Evolutionary conservation across 2,113 vertebrate species (phyloP).

Genomic region (Percina caprodes): DNA sequence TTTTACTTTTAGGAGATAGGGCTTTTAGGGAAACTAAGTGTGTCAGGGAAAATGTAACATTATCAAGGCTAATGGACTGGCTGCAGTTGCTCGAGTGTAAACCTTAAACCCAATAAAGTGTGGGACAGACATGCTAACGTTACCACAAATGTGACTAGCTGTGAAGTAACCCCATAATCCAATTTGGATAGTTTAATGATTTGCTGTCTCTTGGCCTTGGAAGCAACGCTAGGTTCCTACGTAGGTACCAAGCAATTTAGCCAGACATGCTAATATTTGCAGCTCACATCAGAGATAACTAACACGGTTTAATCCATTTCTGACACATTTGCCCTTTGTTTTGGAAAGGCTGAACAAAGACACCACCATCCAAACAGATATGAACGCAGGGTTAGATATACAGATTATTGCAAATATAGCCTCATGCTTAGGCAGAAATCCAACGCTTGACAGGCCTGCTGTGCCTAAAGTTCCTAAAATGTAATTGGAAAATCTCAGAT

Average conservation of each 20-base stretch:
- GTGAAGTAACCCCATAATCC: background rate
- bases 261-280: background rate
- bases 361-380: background rate
- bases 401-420: background rate
- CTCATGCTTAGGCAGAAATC: background rate
- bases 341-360: background rate
- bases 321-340: background rate
- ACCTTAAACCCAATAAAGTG: background rate
- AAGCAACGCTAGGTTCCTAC: background rate
- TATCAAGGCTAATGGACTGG: no score
- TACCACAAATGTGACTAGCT: background rate
- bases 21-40: background rate
- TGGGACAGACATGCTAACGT: background rate
- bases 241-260: background rate
- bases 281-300: background rate
- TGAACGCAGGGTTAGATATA: background rate
- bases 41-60: no score
- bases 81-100: background rate
- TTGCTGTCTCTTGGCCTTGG: no score
- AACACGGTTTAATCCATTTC: background rate
- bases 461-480: background rate
- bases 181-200: background rate
- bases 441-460: background rate
- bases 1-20: background rate
- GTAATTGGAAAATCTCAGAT: background rate